phyloP scores from a whole-genome alignment of 2,113 vertebrate species.

The Martes martes region DNA sequence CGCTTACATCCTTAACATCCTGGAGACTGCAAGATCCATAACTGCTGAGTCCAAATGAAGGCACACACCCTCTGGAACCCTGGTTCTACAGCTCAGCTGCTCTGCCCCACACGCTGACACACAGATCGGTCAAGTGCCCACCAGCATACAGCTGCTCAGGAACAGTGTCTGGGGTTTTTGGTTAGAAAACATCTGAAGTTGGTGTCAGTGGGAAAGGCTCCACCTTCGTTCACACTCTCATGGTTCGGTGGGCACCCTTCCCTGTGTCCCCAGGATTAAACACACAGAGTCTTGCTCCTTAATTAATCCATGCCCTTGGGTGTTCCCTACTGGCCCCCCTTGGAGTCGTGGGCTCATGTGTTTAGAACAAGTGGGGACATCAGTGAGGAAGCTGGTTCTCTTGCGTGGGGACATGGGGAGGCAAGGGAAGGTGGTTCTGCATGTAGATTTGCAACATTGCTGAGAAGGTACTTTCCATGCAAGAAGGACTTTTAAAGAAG shows the following conservation, averaged over 20 bases:
- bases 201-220: too few species aligned
- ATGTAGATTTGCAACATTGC: background rate
- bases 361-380: background rate
- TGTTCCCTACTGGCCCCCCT: background rate
- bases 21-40: background rate
- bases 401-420: accelerated
- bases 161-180: background rate
- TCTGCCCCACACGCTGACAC: accelerated
- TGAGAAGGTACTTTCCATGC: background rate
- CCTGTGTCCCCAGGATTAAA: too few species aligned
- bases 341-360: background rate
- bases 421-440: background rate
- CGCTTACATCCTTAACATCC: background rate
- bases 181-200: background rate
- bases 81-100: background rate
- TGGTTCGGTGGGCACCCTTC: background rate
- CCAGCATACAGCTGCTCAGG: accelerated
- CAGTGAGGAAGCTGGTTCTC: background rate
- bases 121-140: accelerated
- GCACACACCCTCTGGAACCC: accelerated
- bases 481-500: background rate
- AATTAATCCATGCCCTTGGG: background rate
- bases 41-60: background rate
- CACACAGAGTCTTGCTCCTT: background rate
- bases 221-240: background rate